Base-by-base conservation (phyloP, 1,140 invertebrate genomes). In the Himalopsyche phryganea region DNA sequence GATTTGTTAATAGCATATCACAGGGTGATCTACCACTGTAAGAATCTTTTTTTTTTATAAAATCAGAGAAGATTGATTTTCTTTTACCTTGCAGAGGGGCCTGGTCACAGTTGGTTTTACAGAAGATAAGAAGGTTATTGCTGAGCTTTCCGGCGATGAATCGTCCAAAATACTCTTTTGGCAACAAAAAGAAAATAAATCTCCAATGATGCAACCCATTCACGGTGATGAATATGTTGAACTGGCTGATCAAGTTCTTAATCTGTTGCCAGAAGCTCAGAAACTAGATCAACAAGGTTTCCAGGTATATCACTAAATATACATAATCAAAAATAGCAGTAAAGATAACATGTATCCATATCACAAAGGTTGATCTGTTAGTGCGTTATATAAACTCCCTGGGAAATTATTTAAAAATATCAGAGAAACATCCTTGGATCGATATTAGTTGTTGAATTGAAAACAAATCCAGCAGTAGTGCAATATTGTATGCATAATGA, bases 21-120 rank as follows among this genome's bases (percentile, higher is more conserved):
- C n/a, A n/a, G n/a, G n/a, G n/a, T n/a, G n/a, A n/a, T n/a, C n/a
- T n/a, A n/a, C n/a, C n/a, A n/a, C n/a, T n/a, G n/a, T n/a, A n/a
- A n/a, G n/a, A n/a, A n/a, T n/a, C n/a, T n/a, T n/a, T n/a, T n/a
- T n/a, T n/a, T n/a, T n/a, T n/a, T n/a, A n/a, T n/a, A n/a, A n/a
- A n/a, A n/a, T n/a, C n/a, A n/a, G n/a, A n/a, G n/a, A n/a, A n/a
- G n/a, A n/a, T n/a, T n/a, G n/a, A n/a, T n/a, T n/a, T n/a, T n/a
- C n/a, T 60, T 54, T 44, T 58, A 50, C 50, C 68, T 69, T 55
- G 14, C 57, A 81, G 81, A 76, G 81, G 65, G 80, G 80, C 36
- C 66, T 87, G 18, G 75, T 84, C 0, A 75, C 79, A 60, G 79
- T 86, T 50, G 83, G 75, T 11, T 66, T 71, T 20, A 63, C 85